Percentiles rank a stretch among this genome's conserved stretches.
phyloP scores from a whole-genome alignment of 1,140 invertebrate species.

The Papilio polytes region DNA sequence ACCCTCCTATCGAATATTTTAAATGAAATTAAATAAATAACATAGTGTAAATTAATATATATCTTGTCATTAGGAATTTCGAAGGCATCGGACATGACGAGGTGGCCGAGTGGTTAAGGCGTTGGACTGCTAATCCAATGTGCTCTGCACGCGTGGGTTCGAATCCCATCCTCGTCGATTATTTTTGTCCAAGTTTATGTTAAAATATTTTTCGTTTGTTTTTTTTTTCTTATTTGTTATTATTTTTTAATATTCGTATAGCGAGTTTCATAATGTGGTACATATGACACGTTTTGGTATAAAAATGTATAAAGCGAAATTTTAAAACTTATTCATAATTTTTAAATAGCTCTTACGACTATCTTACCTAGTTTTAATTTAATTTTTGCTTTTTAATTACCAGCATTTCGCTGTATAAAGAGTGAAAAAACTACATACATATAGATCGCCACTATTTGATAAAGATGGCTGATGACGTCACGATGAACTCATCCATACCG shows the following conservation, averaged over 20 bases:
- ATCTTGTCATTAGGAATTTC: background rate
- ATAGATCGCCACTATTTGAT: background rate
- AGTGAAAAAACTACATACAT: background rate
- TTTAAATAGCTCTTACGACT: background rate
- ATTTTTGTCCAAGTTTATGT: background rate
- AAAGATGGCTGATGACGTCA: background rate
- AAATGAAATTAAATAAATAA: background rate
- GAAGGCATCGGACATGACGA: constrained; percentile 84
- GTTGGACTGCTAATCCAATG: constrained; percentile 92
- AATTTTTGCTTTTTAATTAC: background rate
- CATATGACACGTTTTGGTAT: background rate
- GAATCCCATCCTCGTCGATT: constrained; percentile 93
- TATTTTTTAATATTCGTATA: background rate
- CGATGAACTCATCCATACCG: background rate
- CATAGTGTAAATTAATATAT: background rate
- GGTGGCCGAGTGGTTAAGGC: constrained; percentile 95
- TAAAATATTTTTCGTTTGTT: background rate
- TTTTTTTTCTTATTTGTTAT: background rate
- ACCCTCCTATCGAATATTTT: background rate
- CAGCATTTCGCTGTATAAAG: background rate
- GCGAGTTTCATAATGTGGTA: background rate
- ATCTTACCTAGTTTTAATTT: background rate
- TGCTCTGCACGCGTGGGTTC: constrained; percentile 92
- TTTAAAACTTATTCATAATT: background rate
- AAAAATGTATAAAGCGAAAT: background rate